Evolutionary conservation across 1,140 invertebrate genomes (phyloP), one percentile per base, ranked within the genome.

Genomic region (Drosophila orosa): DNA sequence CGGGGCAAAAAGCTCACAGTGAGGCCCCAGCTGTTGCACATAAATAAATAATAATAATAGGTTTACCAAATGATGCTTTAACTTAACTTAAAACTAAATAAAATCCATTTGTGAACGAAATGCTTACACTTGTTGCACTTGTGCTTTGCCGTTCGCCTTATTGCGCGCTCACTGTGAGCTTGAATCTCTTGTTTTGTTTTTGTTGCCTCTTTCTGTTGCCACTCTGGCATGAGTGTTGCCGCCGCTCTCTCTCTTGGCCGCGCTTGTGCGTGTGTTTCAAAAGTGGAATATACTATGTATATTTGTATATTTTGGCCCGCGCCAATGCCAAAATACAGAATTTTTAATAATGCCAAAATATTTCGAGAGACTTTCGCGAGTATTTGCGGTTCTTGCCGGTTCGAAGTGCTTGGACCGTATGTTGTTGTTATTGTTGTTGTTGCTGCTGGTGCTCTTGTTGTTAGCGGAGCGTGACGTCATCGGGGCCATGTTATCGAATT

Each of bases 331-430:
- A 68, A 47, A 69, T 47, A 71, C 40, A 25, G 39, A 71, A 47
- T 57, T 57, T 65, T 68, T 61, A 65, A 65, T 68, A 71, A 71
- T 69, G 67, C 67, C 67, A 57, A 35, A 71, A 71, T 57, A 69
- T 69, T 54, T 67, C 29, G 22, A 54, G 50, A 54, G 31, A 24
- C 22, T 24, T 56, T 61, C 31, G 39, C 42, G 42, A 57, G 31
- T 44, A 25, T 65, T 65, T 59, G 55, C 68, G 52, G 66, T 58
- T 71, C 40, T 71, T 71, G 67, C 67, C 67, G 67, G 67, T 71
- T 71, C 67, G 9, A 65, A 42, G 35, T 71, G 67, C 66, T 47
- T 37, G 27, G 37, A 3, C 33, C 19, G 27, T 52, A 10, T 60
- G 54, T 35, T 25, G 7, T 35, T 19, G 39, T 47, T 56, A 37